Percentiles rank a stretch among this genome's conserved stretches.
phyloP scores from a whole-genome alignment of 2,797 vertebrate species.

The Ptychobarbus kaznakovi region DNA sequence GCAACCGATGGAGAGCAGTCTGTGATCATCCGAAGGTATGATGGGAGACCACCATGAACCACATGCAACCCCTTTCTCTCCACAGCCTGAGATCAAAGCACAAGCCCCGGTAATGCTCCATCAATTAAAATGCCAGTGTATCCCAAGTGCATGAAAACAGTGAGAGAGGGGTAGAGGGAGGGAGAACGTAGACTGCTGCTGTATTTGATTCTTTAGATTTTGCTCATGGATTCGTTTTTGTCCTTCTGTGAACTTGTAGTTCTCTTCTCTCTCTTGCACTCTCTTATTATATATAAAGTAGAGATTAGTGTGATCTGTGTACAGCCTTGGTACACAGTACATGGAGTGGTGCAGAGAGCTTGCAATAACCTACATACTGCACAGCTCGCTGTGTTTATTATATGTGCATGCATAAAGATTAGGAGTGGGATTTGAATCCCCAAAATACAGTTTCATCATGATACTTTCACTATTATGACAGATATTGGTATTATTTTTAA shows the following conservation, averaged over 20 bases:
- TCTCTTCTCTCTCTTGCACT: slow-evolving; percentile 8
- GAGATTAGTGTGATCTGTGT: background rate
- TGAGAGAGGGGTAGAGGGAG: background rate
- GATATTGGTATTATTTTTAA: background rate
- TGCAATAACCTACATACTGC: slow-evolving; percentile 76
- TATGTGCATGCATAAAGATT: slow-evolving; percentile 61
- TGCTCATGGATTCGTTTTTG: background rate
- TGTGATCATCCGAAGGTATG: slow-evolving; percentile 84
- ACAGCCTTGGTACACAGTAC: no score
- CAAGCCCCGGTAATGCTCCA: slow-evolving; percentile 75
- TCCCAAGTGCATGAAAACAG: slow-evolving; percentile 33
- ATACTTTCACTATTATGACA: background rate
- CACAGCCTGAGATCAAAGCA: slow-evolving; percentile 84
- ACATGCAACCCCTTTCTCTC: slow-evolving; percentile 60
- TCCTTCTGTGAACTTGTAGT: background rate
- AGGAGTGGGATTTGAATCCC: background rate
- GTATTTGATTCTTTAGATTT: background rate
- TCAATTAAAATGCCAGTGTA: slow-evolving; percentile 75
- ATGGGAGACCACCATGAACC: slow-evolving; percentile 92
- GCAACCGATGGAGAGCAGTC: slow-evolving; percentile 80
- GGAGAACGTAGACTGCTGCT: slow-evolving; percentile 11
- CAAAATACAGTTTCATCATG: slow-evolving; percentile 7
- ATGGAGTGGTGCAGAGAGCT: slow-evolving; percentile 75
- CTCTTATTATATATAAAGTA: slow-evolving; percentile 14
- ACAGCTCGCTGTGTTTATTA: slow-evolving; percentile 57